A percentile compares a stretch with the other conserved stretches of the same genome.
phyloP scores from a whole-genome alignment of 2,113 vertebrate genomes.

The Silurus glanis region DNA sequence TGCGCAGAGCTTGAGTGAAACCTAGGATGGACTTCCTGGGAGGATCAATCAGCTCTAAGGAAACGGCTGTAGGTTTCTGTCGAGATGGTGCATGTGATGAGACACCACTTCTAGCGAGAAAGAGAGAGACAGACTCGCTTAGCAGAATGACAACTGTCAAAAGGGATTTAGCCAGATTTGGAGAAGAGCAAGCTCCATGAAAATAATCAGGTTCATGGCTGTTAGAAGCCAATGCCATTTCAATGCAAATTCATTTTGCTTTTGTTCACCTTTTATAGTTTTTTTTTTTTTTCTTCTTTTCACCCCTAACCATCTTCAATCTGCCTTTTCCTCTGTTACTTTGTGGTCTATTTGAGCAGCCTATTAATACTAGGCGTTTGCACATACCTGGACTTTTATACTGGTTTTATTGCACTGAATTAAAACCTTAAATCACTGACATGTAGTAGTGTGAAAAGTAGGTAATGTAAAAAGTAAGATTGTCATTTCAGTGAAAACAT shows the following conservation, averaged over 20 bases:
- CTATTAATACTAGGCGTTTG: not conserved
- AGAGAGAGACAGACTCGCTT: not conserved
- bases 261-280: conserved; percentile 4
- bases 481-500: no score
- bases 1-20: conserved; percentile 24
- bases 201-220: conserved; percentile 45
- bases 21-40: conserved; percentile 50
- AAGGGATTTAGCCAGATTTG: conserved; percentile 47
- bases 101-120: conserved; percentile 15
- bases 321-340: not conserved
- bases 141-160: conserved; percentile 41
- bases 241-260: conserved; percentile 47
- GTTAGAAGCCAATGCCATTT: conserved; percentile 44
- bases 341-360: not conserved
- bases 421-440: not conserved
- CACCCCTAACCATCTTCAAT: not conserved
- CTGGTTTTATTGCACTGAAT: not conserved
- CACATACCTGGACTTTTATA: not conserved
- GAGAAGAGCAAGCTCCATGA: conserved; percentile 44
- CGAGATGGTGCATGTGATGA: conserved; percentile 27
- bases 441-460: not conserved
- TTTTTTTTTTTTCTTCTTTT: not conserved
- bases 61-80: conserved; percentile 44
- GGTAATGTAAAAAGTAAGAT: no score
- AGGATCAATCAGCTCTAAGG: conserved; percentile 55